Conservation (phyloP, 2,113 vertebrate species). For the Leiothrix lutea region DNA sequence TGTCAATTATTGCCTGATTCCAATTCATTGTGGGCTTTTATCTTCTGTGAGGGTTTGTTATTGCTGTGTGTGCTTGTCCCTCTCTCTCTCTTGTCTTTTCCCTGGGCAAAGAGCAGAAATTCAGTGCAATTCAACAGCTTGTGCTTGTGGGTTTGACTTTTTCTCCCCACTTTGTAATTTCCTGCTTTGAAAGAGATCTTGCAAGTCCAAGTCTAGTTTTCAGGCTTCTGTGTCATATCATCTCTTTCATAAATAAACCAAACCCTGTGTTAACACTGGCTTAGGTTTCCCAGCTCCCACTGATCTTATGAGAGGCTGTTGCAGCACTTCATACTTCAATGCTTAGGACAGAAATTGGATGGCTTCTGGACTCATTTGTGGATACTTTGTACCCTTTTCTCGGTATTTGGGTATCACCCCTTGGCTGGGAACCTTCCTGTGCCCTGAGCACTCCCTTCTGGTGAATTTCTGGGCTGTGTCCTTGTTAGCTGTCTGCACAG, state of each 20-base stretch:
- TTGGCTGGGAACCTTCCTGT: neutral
- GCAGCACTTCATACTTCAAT: neutral
- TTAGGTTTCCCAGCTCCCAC: neutral
- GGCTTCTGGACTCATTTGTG: neutral
- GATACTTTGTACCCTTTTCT: neutral
- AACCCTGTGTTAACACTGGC: neutral
- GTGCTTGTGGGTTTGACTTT: neutral
- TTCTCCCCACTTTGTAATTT: neutral
- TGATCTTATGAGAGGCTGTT: neutral
- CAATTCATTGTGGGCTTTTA: neutral
- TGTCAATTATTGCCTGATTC: neutral
- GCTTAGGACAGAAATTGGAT: neutral
- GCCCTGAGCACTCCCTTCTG: neutral
- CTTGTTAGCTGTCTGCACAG: neutral
- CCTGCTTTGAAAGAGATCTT: neutral
- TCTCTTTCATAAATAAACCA: neutral
- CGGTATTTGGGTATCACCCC: neutral
- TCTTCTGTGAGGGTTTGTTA: neutral
- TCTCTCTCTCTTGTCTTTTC: neutral
- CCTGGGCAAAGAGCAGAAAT: neutral
- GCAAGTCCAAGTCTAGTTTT: neutral
- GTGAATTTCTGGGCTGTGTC: neutral
- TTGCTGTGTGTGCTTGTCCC: rapidly evolving
- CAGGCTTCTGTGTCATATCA: neutral
- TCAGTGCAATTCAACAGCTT: neutral